A percentile compares a stretch with the other conserved stretches of the same genome.
These are phyloP conservation scores for Cirrhinus mrigala DNA, from an alignment of 2,797 vertebrate species.

Conservation along the genomic window DNA sequence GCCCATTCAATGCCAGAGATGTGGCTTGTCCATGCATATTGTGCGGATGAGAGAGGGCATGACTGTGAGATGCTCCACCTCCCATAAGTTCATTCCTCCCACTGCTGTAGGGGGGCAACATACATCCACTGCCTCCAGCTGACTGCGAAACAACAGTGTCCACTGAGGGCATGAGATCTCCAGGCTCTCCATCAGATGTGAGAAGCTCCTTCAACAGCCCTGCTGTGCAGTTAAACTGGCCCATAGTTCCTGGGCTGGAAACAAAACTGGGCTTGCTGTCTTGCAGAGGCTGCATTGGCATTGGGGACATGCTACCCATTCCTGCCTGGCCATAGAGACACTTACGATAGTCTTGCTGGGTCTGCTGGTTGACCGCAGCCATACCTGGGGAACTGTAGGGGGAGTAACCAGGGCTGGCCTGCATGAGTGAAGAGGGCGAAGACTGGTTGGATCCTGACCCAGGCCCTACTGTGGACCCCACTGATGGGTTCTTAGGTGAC, in stretches of 20 bases:
- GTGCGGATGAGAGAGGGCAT: constrained; percentile 64
- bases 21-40: constrained; percentile 79
- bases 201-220: constrained; percentile 97
- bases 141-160: constrained; percentile 89
- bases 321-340: constrained; percentile 89
- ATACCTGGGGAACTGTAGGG: constrained; percentile 89
- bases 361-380: constrained; percentile 80
- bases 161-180: constrained; percentile 89
- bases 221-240: constrained; percentile 87
- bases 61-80: constrained; percentile 68
- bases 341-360: constrained; percentile 92
- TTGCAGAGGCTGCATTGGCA: constrained; percentile 89
- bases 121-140: constrained; percentile 74
- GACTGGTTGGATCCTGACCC: constrained; percentile 87
- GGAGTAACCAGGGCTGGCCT: constrained; percentile 89
- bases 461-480: constrained; percentile 79
- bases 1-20: constrained; percentile 86
- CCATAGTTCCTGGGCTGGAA: constrained; percentile 70
- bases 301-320: constrained; percentile 86
- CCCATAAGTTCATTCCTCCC: constrained; percentile 72
- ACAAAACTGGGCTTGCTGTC: constrained; percentile 90
- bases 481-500: constrained; percentile 89
- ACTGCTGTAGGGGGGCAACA: constrained; percentile 76
- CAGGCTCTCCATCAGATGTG: constrained; percentile 91
- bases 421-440: constrained; percentile 87